Conservation (phyloP, 1,140 invertebrate species). For the Musca domestica region DNA sequence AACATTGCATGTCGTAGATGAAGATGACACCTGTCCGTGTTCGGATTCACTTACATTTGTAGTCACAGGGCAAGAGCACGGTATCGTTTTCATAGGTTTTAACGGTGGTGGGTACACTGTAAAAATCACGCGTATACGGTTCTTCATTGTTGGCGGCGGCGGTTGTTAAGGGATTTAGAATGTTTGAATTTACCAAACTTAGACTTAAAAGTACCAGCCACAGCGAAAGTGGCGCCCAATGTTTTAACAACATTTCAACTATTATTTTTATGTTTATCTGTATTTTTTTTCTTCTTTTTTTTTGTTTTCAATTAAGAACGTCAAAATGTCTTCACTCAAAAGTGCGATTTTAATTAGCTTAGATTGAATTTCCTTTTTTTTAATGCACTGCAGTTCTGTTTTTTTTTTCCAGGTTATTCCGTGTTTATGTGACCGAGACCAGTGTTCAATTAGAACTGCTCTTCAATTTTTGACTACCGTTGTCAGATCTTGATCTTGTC, state of each 20-base stretch:
- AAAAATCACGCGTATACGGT: conserved; percentile 51
- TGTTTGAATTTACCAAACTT: neutral
- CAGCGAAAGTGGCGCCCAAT: neutral
- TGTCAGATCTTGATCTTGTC: conserved; percentile 15
- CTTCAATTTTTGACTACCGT: conserved; percentile 5
- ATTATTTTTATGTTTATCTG: neutral
- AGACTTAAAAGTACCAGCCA: neutral
- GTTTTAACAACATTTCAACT: neutral
- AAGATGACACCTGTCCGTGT: neutral
- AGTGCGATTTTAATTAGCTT: neutral
- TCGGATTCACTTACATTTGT: conserved; percentile 42
- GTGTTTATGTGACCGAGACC: neutral
- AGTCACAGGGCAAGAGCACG: conserved; percentile 70
- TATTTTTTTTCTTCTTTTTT: neutral
- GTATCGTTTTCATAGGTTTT: conserved; percentile 72
- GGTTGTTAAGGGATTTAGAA: neutral
- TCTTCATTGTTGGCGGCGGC: conserved; percentile 33
- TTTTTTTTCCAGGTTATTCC: neutral
- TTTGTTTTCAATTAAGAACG: neutral
- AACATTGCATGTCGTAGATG: neutral
- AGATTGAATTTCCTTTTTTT: neutral
- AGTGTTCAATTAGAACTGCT: conserved; percentile 17
- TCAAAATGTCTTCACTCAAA: neutral
- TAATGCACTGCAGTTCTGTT: neutral
- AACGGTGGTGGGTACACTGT: conserved; percentile 68